These are phyloP conservation scores for Axea sp. DNA, from an alignment of 2,888 invertebrate species.

Conservation along the genomic window DNA sequence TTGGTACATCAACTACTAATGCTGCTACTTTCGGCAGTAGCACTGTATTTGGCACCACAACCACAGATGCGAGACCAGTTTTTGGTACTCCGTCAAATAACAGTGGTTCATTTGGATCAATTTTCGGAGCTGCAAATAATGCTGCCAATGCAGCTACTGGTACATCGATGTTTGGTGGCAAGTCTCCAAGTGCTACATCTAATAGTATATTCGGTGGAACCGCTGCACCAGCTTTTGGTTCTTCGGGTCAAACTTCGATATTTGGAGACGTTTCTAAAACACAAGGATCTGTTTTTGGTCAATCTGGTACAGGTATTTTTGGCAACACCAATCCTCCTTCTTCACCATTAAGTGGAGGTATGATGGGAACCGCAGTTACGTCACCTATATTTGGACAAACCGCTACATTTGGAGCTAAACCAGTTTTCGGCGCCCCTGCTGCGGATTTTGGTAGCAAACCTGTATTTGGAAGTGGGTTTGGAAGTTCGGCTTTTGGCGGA, in stretches of 20 bases:
- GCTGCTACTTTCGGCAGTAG: slow-evolving; percentile 1
- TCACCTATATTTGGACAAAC: slow-evolving; percentile 70
- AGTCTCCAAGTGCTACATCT: no score
- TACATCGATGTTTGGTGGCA: slow-evolving; percentile 62
- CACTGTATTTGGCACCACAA: slow-evolving; percentile 6
- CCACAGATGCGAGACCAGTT: slow-evolving; percentile 39
- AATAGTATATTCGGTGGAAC: no score
- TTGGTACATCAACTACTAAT: background rate
- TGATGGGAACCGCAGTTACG: slow-evolving; percentile 42
- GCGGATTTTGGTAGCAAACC: slow-evolving; percentile 70
- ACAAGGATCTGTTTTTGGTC: slow-evolving; percentile 58
- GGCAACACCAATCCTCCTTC: slow-evolving; percentile 55
- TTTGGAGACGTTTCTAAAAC: slow-evolving; percentile 55
- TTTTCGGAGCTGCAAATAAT: slow-evolving; percentile 33
- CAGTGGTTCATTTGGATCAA: slow-evolving; percentile 18
- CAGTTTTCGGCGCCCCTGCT: slow-evolving; percentile 70
- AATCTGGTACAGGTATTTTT: slow-evolving; percentile 61
- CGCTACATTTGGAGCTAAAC: slow-evolving; percentile 71
- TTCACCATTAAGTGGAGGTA: slow-evolving; percentile 45
- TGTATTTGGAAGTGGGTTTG: slow-evolving; percentile 70
- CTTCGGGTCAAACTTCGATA: slow-evolving; percentile 24
- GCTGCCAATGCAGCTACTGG: slow-evolving; percentile 6
- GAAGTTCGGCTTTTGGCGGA: slow-evolving; percentile 67
- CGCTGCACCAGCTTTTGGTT: slow-evolving; percentile 26
- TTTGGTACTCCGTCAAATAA: slow-evolving; percentile 11